Conservation (phyloP, 2,888 invertebrate genomes). For the Trisateles emortualis region DNA sequence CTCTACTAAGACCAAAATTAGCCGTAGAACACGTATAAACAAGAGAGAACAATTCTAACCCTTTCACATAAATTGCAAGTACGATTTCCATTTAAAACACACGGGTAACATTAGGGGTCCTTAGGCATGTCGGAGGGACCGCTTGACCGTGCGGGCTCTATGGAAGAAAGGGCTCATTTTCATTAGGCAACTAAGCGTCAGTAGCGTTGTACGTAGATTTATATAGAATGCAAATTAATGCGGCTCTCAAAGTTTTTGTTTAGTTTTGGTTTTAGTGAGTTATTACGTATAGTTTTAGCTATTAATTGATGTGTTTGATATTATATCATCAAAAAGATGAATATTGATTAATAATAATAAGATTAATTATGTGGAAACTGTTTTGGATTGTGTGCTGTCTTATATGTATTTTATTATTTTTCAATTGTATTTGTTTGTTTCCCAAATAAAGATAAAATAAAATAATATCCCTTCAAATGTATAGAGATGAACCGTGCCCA, state of each 20-base stretch:
- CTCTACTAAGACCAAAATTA: constrained; percentile 60
- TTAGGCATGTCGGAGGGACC: constrained; percentile 65
- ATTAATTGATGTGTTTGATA: no score
- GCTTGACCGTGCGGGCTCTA: constrained; percentile 68
- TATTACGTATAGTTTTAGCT: no score
- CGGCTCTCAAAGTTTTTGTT: constrained; percentile 61
- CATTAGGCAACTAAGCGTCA: constrained; percentile 78
- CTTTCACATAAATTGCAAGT: constrained; percentile 84
- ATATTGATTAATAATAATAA: no score
- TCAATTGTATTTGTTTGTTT: no score
- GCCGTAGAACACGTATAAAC: constrained; percentile 67
- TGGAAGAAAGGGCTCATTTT: constrained; percentile 85
- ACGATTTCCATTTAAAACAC: constrained; percentile 81
- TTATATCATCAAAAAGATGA: no score
- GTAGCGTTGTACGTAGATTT: constrained; percentile 70
- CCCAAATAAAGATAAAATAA: no score
- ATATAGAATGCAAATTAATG: constrained; percentile 62
- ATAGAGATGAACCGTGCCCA: no score
- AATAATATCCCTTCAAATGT: no score
- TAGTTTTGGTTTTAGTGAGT: neutral
- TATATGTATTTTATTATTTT: no score
- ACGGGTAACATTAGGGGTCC: constrained; percentile 71
- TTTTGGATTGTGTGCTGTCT: no score
- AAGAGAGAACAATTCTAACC: constrained; percentile 72
- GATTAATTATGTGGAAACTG: no score